These are phyloP conservation scores for Pluvianellus socialis DNA, from an alignment of 2,113 vertebrate species.

Conservation along the genomic window DNA sequence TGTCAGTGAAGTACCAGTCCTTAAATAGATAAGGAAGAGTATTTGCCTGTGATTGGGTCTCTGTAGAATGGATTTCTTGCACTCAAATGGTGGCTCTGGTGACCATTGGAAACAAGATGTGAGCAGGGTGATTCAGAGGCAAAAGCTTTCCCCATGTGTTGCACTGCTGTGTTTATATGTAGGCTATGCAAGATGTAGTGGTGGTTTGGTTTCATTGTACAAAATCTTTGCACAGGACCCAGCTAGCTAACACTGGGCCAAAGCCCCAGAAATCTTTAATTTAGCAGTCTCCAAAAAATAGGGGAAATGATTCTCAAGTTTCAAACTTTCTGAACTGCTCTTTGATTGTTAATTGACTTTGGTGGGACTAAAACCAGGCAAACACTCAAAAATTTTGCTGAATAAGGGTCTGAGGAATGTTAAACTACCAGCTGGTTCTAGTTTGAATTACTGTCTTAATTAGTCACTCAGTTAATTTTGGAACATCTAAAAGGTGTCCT, in stretches of 20 bases:
- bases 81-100: not conserved
- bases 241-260: not conserved
- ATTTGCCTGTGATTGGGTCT: not conserved
- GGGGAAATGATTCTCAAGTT: not conserved
- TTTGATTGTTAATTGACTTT: not conserved
- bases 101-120: not conserved
- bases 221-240: not conserved
- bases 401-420: slow-evolving; percentile 25
- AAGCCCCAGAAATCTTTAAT: not conserved
- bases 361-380: not conserved
- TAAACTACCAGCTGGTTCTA: slow-evolving; percentile 20
- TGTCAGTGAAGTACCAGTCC: not conserved
- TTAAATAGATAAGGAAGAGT: not conserved
- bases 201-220: not conserved
- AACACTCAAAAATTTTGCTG: slow-evolving; percentile 14
- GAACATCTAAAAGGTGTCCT: slow-evolving; percentile 3
- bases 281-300: not conserved
- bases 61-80: not conserved
- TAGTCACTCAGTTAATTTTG: slow-evolving; percentile 33
- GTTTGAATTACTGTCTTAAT: slow-evolving; percentile 46
- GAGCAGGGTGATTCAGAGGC: not conserved
- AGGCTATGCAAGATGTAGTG: not conserved
- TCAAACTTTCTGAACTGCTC: not conserved
- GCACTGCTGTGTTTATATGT: not conserved
- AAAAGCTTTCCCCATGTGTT: not conserved